Conservation (phyloP, 2,888 invertebrate species). For the Sericinus montela region DNA sequence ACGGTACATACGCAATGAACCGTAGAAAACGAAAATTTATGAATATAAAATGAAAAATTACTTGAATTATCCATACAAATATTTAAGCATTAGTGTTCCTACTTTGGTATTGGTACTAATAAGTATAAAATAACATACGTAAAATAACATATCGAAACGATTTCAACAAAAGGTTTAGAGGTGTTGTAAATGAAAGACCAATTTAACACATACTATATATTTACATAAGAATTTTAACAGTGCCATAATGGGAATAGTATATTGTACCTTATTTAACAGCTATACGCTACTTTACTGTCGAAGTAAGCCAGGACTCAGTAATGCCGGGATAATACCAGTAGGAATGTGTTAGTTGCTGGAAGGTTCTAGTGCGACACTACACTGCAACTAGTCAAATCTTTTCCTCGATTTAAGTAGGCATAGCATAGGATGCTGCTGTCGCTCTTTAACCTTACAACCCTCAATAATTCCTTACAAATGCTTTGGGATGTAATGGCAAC, state of each 20-base stretch:
- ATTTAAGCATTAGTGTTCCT: no score
- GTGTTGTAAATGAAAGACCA: slow-evolving; percentile 55
- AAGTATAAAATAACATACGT: no score
- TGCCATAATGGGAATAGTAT: slow-evolving; percentile 66
- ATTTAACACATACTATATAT: slow-evolving; percentile 77
- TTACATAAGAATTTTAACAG: slow-evolving; percentile 77
- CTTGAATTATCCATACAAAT: no score
- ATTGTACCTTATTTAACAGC: slow-evolving; percentile 52
- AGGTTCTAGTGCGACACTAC: slow-evolving; percentile 50
- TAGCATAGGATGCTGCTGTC: slow-evolving; percentile 72
- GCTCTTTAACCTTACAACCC: slow-evolving; percentile 41
- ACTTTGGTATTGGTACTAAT: no score
- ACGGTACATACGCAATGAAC: no score
- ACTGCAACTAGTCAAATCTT: slow-evolving; percentile 66
- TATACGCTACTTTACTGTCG: slow-evolving; percentile 44
- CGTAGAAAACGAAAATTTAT: no score
- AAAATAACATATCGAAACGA: no score
- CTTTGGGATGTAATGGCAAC: slow-evolving; percentile 35
- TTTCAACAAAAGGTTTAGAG: no score
- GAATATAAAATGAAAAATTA: no score
- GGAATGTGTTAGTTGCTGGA: slow-evolving; percentile 46
- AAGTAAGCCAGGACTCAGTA: slow-evolving; percentile 56
- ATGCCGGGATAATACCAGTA: slow-evolving; percentile 54
- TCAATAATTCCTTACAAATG: slow-evolving; percentile 41
- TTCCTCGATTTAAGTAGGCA: slow-evolving; percentile 59